These are phyloP conservation scores for Drosophila ohnishii DNA, from an alignment of 1,140 invertebrate species.

Conservation along the genomic window DNA sequence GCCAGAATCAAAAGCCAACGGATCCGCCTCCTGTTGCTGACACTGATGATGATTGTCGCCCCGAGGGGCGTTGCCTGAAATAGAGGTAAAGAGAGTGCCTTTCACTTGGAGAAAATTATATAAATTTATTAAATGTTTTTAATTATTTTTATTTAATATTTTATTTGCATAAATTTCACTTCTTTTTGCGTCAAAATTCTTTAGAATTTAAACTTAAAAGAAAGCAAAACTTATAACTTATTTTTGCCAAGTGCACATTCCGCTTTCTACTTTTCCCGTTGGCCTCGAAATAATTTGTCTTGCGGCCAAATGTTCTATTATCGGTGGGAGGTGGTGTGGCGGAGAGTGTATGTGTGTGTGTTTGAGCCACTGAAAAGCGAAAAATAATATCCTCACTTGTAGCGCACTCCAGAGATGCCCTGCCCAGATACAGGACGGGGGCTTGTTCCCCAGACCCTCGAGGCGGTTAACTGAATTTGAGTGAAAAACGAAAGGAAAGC, in stretches of 20 bases:
- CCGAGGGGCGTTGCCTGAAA: slow-evolving; percentile 31
- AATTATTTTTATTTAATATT: not conserved
- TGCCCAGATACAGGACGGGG: slow-evolving; percentile 45
- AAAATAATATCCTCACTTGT: slow-evolving; percentile 63
- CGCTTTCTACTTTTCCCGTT: slow-evolving; percentile 31
- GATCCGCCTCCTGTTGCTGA: slow-evolving; percentile 64
- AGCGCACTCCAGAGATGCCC: slow-evolving; percentile 52
- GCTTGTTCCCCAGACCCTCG: slow-evolving; percentile 24
- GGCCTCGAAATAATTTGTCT: slow-evolving; percentile 69
- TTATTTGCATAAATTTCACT: not conserved
- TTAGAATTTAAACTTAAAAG: too few species aligned
- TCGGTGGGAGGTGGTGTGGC: slow-evolving; percentile 25
- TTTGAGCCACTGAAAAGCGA: slow-evolving; percentile 33
- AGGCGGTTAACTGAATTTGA: slow-evolving; percentile 71
- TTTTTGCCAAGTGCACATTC: slow-evolving; percentile 12
- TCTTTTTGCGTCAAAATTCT: too few species aligned
- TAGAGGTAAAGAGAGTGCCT: slow-evolving; percentile 1
- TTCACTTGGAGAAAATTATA: slow-evolving; percentile 12
- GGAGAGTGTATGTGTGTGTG: slow-evolving; percentile 18
- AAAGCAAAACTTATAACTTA: not conserved
- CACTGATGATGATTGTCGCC: slow-evolving; percentile 69
- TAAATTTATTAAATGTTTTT: not conserved
- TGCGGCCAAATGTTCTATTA: slow-evolving; percentile 75
- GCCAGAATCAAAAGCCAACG: slow-evolving; percentile 31
- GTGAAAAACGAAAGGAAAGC: slow-evolving; percentile 43